Conservation (phyloP, 2,888 invertebrate genomes). For the Steinernema scapterisci region DNA sequence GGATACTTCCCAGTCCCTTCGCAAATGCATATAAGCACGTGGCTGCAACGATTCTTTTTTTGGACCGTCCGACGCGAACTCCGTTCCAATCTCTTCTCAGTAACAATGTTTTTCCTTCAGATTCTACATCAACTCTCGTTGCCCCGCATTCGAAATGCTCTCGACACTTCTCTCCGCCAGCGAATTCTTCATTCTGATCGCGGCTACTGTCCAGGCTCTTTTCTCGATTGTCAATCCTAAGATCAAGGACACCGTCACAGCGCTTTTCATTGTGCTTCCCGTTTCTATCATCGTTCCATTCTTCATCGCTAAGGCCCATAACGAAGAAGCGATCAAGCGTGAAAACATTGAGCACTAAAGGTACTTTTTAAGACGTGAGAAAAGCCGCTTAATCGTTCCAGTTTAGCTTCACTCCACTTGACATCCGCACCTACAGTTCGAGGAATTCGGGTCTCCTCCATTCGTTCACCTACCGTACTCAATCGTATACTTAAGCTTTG, state of each 20-base stretch:
- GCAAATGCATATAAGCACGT: slow-evolving; percentile 4
- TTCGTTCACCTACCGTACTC: neutral
- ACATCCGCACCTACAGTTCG: neutral
- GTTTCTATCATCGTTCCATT: slow-evolving; percentile 18
- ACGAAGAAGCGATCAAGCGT: slow-evolving; percentile 19
- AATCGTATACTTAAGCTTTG: neutral
- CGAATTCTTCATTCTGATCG: slow-evolving; percentile 23
- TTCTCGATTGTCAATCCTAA: slow-evolving; percentile 22
- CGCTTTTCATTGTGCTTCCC: slow-evolving; percentile 21
- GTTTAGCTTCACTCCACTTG: neutral
- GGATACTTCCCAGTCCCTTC: neutral
- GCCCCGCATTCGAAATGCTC: neutral
- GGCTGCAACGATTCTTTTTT: neutral
- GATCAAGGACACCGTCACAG: slow-evolving; percentile 12
- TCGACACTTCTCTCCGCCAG: neutral
- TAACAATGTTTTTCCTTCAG: too few species aligned
- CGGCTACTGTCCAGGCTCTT: slow-evolving; percentile 1
- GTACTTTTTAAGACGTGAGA: neutral
- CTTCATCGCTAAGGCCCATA: slow-evolving; percentile 20
- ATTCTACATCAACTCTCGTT: too few species aligned
- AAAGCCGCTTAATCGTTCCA: neutral
- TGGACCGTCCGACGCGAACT: neutral
- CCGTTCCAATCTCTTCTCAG: too few species aligned
- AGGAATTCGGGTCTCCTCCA: slow-evolving; percentile 28
- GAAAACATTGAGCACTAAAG: slow-evolving; percentile 7